Evolutionary conservation across 2,888 invertebrate species (phyloP).

Genomic region (Eupithecia tripunctaria): DNA sequence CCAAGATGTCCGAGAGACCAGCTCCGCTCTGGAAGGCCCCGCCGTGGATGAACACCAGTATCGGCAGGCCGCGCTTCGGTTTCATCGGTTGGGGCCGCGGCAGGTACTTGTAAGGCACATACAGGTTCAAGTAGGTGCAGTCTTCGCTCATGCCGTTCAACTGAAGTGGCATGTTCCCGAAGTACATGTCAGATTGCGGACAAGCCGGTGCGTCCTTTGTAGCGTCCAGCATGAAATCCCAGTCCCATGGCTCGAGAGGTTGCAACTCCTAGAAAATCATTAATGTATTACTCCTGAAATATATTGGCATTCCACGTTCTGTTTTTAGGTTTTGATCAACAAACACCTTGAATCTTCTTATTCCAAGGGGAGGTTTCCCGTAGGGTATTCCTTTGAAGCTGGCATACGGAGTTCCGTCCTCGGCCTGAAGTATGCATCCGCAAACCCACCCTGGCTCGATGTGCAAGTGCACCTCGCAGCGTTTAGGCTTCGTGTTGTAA

Average conservation of each 20-base stretch:
- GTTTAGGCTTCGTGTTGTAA: not conserved
- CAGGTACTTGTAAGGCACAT: slow-evolving; percentile 26
- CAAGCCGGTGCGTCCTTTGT: slow-evolving; percentile 78
- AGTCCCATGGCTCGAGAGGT: slow-evolving; percentile 76
- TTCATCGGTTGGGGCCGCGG: not conserved
- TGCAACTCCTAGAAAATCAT: slow-evolving; percentile 72
- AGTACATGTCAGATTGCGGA: slow-evolving; percentile 69
- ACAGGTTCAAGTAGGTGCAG: slow-evolving; percentile 45
- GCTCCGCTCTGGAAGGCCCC: slow-evolving; percentile 77
- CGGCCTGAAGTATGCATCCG: slow-evolving; percentile 43
- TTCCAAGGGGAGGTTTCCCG: slow-evolving; percentile 66
- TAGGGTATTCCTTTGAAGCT: slow-evolving; percentile 74
- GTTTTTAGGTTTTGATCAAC: slow-evolving; percentile 6
- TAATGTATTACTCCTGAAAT: not conserved
- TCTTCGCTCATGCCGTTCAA: slow-evolving; percentile 43
- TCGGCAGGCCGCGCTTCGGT: slow-evolving; percentile 53
- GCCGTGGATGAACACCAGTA: slow-evolving; percentile 76
- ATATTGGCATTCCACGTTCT: not conserved
- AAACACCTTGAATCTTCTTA: slow-evolving; percentile 54
- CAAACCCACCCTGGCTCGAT: slow-evolving; percentile 62
- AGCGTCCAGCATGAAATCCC: slow-evolving; percentile 72
- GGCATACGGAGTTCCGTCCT: slow-evolving; percentile 55
- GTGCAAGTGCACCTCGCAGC: slow-evolving; percentile 47
- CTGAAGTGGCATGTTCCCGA: slow-evolving; percentile 25
- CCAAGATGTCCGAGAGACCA: slow-evolving; percentile 70